phyloP scores from a whole-genome alignment of 2,113 vertebrate genomes.

The Lutjanus erythropterus region DNA sequence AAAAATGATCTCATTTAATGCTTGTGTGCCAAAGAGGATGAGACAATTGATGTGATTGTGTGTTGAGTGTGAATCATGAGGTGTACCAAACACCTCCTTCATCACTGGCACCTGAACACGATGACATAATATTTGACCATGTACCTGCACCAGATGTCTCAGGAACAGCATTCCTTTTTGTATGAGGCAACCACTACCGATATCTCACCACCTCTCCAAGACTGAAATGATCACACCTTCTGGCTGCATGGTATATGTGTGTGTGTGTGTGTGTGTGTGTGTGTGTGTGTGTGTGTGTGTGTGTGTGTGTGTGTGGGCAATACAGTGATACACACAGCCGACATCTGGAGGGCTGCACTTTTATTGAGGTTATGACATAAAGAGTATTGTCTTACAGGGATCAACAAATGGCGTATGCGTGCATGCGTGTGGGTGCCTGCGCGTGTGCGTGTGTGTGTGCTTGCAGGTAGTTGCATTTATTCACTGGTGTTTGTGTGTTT shows the following conservation, averaged over 20 bases:
- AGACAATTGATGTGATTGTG: constrained; percentile 15
- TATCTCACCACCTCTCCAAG: constrained; percentile 43
- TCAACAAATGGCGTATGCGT: constrained; percentile 57
- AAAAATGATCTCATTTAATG: not conserved
- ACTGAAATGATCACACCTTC: constrained; percentile 55
- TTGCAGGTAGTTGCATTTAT: constrained; percentile 39
- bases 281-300: constrained; percentile 4
- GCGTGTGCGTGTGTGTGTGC: constrained; percentile 13
- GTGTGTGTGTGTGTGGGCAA: no score
- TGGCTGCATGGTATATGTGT: constrained; percentile 34
- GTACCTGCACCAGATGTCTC: constrained; percentile 46
- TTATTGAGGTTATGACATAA: constrained; percentile 77
- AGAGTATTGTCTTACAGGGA: constrained; percentile 77
- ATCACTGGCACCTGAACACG: constrained; percentile 40
- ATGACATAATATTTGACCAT: constrained; percentile 53
- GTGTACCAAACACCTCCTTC: constrained; percentile 10
- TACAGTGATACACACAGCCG: constrained; percentile 56
- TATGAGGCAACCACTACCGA: constrained; percentile 50
- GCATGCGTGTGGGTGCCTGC: constrained; percentile 24
- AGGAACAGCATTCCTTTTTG: constrained; percentile 62
- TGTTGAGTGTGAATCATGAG: not conserved
- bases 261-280: no score
- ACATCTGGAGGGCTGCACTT: constrained; percentile 75
- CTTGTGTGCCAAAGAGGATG: not conserved
- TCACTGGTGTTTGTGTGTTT: constrained; percentile 43